Base-by-base conservation (phyloP, 2,113 vertebrate species). In the Nyctereutes procyonoides region DNA sequence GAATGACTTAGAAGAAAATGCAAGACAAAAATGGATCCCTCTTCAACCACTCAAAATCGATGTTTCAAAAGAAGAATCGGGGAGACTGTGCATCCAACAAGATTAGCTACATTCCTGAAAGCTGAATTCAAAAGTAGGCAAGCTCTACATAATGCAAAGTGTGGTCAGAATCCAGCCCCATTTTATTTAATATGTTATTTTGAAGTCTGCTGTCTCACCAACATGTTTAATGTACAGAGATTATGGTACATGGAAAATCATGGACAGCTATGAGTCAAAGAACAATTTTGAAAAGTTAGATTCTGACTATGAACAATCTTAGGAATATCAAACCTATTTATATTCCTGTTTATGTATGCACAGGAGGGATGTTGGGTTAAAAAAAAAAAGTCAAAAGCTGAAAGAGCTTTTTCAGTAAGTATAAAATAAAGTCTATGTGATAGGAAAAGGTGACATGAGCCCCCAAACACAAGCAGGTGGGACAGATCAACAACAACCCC, bases 1-100 rank as follows among this genome's bases (percentile, higher is more conserved):
- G 69, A 77, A 69, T 55, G n/a, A 48, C 63, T 88, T 93, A 38
- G 58, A 19, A 88, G 86, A 90, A 94, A 93, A 81, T 73, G 6
- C 20, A 30, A 82, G 69, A 32, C 43, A 51, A 89, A 92, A 89
- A 77, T 16, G 73, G 51, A 74, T 76, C 7, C 14, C 19, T 94
- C 38, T 88, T 92, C 35, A 43, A 62, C 67, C 51, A 51, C 74
- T 87, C 16, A 35, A 84, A 91, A 87, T 48, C 62, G 63, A 71
- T 17, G n/a, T 5, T 43, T 87, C 63, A 81, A 43, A 28, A 30
- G 87, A 65, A 87, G 65, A 74, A 56, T 76, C 32, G 48, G 55
- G 32, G 15, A 90, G 19, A 56, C 0, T 74, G 17, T 69, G 9
- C 48, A 53, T 20, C 17, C 81, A 69, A 65, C 30, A 38, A 38